Base-by-base conservation (phyloP, 2,888 invertebrate genomes). In the Drosophila cognata region DNA sequence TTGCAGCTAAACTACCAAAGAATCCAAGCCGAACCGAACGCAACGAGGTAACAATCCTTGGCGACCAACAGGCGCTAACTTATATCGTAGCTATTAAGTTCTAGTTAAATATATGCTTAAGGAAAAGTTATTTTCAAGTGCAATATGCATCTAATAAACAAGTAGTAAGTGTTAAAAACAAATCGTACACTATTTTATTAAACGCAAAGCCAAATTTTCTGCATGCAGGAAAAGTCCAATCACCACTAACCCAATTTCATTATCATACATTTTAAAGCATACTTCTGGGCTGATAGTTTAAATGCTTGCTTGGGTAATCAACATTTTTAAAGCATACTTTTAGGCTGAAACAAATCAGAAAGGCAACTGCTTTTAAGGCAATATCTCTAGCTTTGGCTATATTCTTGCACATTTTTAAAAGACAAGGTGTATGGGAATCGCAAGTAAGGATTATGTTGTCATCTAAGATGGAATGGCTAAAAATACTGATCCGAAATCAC, bases 1-100 rank as follows among this genome's bases (percentile, higher is more conserved):
- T 65, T 70, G 77, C 88, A 88, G 88, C 88, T 88, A 88, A 70
- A 67, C 80, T 58, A 90, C 88, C 88, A 88, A 88, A 88, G 90
- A 90, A 71, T 36, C 53, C 59, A 64, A 53, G 66, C 84, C 71
- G 59, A 71, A 43, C 29, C 31, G 53, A 53, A 53, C 56, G 73
- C 74, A 65, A 31, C 61, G 43, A 60, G 73, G 50, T 36, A n/a
- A 48, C 21, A 48, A 43, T 21, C 53, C 65, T 68, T 50, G 51
- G 53, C 46, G 66, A 77, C 56, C 41, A 38, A 29, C 66, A 66
- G 81, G 75, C 75, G 68, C 61, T 78, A 71, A 67, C 62, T 66
- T 78, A 46, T 75, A 72, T 68, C 38, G 52, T 86, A 84, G 79
- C 60, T 71, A 35, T 41, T 84, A 79, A 76, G 72, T 52, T 60